Evolutionary conservation across 2,113 vertebrate genomes (phyloP).

Genomic region (Motacilla alba): DNA sequence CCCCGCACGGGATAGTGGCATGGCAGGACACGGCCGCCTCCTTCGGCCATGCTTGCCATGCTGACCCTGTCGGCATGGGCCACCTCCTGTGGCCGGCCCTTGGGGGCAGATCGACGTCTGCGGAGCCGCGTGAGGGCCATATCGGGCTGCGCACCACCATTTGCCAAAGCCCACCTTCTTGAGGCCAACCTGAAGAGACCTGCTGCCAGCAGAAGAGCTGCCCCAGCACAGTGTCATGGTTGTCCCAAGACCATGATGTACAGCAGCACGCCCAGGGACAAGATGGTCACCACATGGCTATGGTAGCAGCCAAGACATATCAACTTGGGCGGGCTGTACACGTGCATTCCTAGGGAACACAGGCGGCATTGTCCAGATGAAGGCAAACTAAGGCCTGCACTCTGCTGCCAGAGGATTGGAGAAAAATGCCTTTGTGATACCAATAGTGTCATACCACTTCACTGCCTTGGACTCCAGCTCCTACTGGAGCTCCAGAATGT

Average conservation of each 20-base stretch:
- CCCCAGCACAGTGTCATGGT: not conserved
- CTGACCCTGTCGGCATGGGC: not conserved
- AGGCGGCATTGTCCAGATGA: not conserved
- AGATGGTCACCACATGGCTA: not conserved
- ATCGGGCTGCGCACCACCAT: rapidly evolving
- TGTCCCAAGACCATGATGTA: not conserved
- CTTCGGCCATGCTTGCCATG: rapidly evolving
- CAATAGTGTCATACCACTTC: no score
- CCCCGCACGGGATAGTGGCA: not conserved
- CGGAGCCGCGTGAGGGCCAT: not conserved
- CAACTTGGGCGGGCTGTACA: not conserved
- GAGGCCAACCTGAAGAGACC: not conserved
- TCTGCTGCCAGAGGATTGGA: no score
- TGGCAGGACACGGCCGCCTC: not conserved
- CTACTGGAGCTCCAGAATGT: no score
- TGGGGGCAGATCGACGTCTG: no score
- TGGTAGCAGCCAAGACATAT: not conserved
- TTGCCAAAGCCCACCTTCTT: not conserved
- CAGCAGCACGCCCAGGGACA: not conserved
- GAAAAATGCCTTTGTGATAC: no score
- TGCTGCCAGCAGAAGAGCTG: not conserved
- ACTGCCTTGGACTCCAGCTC: no score
- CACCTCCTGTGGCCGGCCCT: not conserved
- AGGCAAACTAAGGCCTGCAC: no score
- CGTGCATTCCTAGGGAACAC: not conserved